phyloP scores from a whole-genome alignment of 2,113 vertebrate species.

The Lamprologus sp. region DNA sequence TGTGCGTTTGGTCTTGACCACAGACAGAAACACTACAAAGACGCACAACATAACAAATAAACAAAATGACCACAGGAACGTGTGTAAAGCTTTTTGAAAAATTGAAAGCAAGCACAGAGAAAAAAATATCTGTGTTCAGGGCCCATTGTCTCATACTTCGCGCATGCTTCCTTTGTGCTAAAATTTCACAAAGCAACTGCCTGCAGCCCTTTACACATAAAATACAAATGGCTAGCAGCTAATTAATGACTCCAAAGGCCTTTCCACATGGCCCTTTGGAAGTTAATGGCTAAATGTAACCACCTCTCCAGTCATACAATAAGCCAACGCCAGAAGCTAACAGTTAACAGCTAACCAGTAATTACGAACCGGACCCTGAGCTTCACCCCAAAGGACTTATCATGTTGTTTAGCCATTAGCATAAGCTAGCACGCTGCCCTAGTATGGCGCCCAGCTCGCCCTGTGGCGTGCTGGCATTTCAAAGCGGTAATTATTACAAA shows the following conservation, averaged over 20 bases:
- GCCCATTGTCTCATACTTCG: neutral
- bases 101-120: neutral
- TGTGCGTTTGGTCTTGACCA: neutral
- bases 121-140: neutral
- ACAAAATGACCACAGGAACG: neutral
- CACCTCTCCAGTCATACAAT: neutral
- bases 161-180: neutral
- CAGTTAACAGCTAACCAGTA: constrained; percentile 14
- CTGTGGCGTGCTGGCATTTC: constrained; percentile 48
- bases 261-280: neutral
- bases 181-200: neutral
- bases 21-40: neutral
- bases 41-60: neutral
- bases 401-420: constrained; percentile 60
- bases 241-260: neutral
- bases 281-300: neutral
- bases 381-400: constrained; percentile 10
- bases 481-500: constrained; percentile 53
- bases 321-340: neutral
- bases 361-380: neutral
- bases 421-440: constrained; percentile 36
- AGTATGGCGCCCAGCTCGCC: neutral
- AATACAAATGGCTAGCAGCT: constrained; percentile 3
- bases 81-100: neutral
- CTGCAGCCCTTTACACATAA: neutral